These are phyloP conservation scores for Nerophis ophidion DNA, from an alignment of 2,113 vertebrate species.

Conservation along the genomic window DNA sequence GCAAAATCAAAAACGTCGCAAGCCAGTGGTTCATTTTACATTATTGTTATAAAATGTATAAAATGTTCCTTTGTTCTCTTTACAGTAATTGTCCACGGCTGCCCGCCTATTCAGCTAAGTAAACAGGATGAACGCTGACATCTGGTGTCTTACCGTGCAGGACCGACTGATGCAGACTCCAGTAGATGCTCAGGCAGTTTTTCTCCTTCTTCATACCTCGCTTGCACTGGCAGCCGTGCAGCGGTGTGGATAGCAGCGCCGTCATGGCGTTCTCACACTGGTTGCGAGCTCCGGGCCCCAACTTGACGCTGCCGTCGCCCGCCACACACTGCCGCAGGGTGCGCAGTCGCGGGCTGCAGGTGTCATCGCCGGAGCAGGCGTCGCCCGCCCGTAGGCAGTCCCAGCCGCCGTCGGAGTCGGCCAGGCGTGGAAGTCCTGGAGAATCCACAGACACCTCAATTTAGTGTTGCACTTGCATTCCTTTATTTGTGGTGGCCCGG, in stretches of 20 bases:
- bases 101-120: no score
- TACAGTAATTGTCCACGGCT: no score
- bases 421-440: slow-evolving; percentile 60
- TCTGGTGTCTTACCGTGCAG: slow-evolving; percentile 75
- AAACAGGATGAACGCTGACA: no score
- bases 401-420: slow-evolving; percentile 53
- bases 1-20: no score
- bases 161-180: slow-evolving; percentile 88
- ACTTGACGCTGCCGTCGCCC: slow-evolving; percentile 82
- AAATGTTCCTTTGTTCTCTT: no score
- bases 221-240: slow-evolving; percentile 88
- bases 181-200: slow-evolving; percentile 90
- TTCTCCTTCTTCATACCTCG: slow-evolving; percentile 92
- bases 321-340: slow-evolving; percentile 89
- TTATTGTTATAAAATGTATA: no score
- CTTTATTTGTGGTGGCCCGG: no score
- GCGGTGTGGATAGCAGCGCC: slow-evolving; percentile 82
- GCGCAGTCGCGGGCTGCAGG: slow-evolving; percentile 86
- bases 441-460: not conserved
- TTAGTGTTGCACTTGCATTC: not conserved
- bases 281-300: slow-evolving; percentile 82
- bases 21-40: no score
- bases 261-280: slow-evolving; percentile 83
- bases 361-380: slow-evolving; percentile 80
- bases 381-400: slow-evolving; percentile 87